These are phyloP conservation scores for Drosophila pseudoobscura DNA, from an alignment of 1,140 invertebrate genomes.

Conservation along the genomic window DNA sequence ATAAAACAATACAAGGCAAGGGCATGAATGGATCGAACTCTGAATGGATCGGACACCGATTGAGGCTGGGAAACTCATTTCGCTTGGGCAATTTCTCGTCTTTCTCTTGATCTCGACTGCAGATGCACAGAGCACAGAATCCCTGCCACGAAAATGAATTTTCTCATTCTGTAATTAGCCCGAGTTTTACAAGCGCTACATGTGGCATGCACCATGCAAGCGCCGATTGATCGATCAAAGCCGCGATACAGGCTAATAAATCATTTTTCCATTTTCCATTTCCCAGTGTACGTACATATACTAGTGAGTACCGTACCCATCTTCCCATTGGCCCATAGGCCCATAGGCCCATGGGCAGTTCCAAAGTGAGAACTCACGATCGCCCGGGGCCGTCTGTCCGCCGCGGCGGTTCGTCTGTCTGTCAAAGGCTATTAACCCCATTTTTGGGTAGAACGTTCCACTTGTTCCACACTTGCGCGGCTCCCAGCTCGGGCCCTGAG, in stretches of 20 bases:
- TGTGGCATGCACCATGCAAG: conserved; percentile 30
- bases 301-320: no score
- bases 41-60: conserved; percentile 1
- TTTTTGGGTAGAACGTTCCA: conserved; percentile 57
- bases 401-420: conserved; percentile 38
- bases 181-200: conserved; percentile 44
- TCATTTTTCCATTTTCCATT: conserved; percentile 65
- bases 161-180: conserved; percentile 40
- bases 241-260: conserved; percentile 63
- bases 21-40: conserved; percentile 17
- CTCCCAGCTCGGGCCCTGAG: conserved; percentile 27
- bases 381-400: conserved; percentile 42
- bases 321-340: neutral
- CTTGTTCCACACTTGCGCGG: conserved; percentile 53
- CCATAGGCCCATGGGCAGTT: neutral
- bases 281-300: conserved; percentile 4
- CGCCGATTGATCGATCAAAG: conserved; percentile 80
- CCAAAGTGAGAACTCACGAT: conserved; percentile 79
- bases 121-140: no score
- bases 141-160: conserved; percentile 15
- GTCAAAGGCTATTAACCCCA: conserved; percentile 79
- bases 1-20: no score
- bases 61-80: neutral
- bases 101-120: conserved; percentile 8
- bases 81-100: conserved; percentile 19